Evolutionary conservation across 2,797 vertebrate species (phyloP).

Genomic region (Protosalanx chinensis): DNA sequence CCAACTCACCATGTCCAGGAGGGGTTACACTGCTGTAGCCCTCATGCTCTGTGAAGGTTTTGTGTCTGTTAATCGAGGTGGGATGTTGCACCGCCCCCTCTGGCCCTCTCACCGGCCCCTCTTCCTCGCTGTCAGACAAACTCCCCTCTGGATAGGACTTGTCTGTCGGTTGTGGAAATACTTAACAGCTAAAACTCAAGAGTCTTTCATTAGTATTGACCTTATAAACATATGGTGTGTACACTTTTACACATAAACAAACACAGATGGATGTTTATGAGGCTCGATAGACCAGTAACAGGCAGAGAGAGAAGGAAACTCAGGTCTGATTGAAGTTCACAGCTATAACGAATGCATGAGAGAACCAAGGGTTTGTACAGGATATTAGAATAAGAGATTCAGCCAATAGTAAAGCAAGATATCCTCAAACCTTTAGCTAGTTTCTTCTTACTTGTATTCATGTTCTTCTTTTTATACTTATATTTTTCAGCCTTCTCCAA

Average conservation of each 20-base stretch:
- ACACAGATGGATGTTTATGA: background rate
- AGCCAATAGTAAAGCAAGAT: slow-evolving; percentile 39
- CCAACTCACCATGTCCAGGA: slow-evolving; percentile 80
- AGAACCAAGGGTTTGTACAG: background rate
- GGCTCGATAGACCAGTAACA: background rate
- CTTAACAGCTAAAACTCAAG: slow-evolving; percentile 12
- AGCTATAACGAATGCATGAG: background rate
- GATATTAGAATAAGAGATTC: background rate
- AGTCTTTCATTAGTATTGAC: background rate
- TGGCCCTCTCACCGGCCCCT: slow-evolving; percentile 75
- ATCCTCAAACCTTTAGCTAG: slow-evolving; percentile 66
- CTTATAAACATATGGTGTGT: background rate
- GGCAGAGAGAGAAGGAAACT: background rate
- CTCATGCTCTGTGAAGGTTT: slow-evolving; percentile 81
- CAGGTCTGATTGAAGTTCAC: background rate
- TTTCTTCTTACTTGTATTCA: slow-evolving; percentile 62
- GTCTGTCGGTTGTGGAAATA: slow-evolving; percentile 59
- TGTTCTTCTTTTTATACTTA: slow-evolving; percentile 39
- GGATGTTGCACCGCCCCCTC: slow-evolving; percentile 74
- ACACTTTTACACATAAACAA: background rate
- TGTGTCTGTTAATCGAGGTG: slow-evolving; percentile 80
- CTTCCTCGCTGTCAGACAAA: slow-evolving; percentile 89
- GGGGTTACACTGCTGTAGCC: slow-evolving; percentile 90
- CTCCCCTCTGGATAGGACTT: slow-evolving; percentile 76
- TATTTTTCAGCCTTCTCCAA: slow-evolving; percentile 27